Base-by-base conservation (phyloP, 2,113 vertebrate species). In the Petaurus breviceps region DNA sequence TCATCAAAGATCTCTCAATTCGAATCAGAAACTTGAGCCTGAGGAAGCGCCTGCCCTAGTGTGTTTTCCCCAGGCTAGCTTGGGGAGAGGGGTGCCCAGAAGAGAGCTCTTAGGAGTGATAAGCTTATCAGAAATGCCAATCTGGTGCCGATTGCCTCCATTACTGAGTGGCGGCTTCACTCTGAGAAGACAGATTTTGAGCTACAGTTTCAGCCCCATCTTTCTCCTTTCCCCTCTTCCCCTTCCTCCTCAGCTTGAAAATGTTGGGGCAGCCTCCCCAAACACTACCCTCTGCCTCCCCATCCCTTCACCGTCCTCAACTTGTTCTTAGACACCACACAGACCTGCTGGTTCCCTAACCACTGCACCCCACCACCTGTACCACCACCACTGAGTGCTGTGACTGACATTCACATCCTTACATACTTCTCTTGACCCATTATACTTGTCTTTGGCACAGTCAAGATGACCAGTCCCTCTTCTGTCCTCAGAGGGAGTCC, bases 371-470 rank as follows among this genome's bases (percentile, higher is more conserved):
- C 37, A 43, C 68, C 68, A 19, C 94, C 95, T 55, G 96, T 68
- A 43, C 95, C 9, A 9, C 47, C n/a, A 90, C 61, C 94, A 89
- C 94, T 1, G 49, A 91, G 92, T 8, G 1, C 37, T 43, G n/a
- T 43, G 68, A 77, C 68, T 43, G 6, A n/a, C 68, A 43, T 77
- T 77, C 68, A 77, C 37, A 77, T n/a, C 37, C 68, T 77, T 77
- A 37, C 68, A 22, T 43, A 37, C 19, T n/a, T 77, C 68, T 77
- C 68, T 77, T 77, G 68, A 77, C 14, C 68, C 68, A 77, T 77
- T 77, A 77, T 37, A 77, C 97, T 96, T n/a, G 92, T 97, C 97
- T 98, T 98, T 98, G 97, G 97, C 97, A 97, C 94, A 77, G 91
- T 95, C 92, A 92, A 61, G 16, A 90, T 84, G 90, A 92, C 51